Evolutionary conservation across 2,113 vertebrate genomes (phyloP), one percentile per base, ranked within the genome.

Genomic region (Myxocyprinus asiaticus): DNA sequence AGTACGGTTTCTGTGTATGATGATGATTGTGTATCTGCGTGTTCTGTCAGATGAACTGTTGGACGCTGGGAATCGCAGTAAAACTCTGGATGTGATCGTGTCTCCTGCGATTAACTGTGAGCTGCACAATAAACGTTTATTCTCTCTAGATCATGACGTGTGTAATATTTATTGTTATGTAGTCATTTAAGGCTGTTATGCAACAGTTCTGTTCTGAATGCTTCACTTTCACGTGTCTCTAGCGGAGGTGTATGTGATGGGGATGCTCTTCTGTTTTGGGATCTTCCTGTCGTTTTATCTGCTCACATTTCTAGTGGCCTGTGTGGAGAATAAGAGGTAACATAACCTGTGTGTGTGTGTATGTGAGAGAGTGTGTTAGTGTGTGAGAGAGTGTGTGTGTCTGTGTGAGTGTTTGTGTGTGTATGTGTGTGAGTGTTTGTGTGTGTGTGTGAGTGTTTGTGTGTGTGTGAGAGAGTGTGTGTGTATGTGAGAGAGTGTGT

Each of bases 271-370:
- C 89, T 96, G 95, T 84, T 89, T 97, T 78, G 95, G 96, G 0
- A 95, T 99, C 88, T 99, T 99, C 91, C 91, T 99, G 50, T 96
- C 96, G 77, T 96, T 99, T 91, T 99, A 98, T 61, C 59, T 97
- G 65, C 87, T 98, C 76, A 96, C 95, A 0, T 80, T 98, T 84
- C 82, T 98, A 66, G 88, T 95, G 53, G 93, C 94, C 85, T 99
- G 97, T 76, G 85, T 97, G 90, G 94, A 98, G 88, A 95, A 91
- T 87, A 95, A 92, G 89, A 91, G 95, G 98, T 99, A 88, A 45
- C 6, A 2, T 6, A 7, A 9, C 9, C 6, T 48, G 47, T 48
- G 47, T 48, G 47, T 6, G 47, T 48, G 47, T 48, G 47, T 6
- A 5, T 48, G 47, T 48, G 47, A 7, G 47, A 5, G 47, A 2